Evolutionary conservation across 2,113 vertebrate species (phyloP).

Genomic region (Eclectus roratus): DNA sequence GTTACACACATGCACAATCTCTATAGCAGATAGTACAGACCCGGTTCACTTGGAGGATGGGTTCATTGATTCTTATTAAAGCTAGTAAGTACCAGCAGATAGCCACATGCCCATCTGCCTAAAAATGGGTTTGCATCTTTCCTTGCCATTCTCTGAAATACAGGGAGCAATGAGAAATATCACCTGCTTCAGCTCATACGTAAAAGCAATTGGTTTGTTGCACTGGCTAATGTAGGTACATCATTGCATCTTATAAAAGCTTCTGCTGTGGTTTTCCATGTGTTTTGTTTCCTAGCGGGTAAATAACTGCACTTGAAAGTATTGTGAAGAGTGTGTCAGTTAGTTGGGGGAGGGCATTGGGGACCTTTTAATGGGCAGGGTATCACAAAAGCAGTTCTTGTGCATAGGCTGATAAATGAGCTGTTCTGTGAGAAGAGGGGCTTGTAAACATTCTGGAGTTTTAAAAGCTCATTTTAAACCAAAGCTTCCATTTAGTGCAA

Average conservation of each 20-base stretch:
- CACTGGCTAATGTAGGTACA: not conserved
- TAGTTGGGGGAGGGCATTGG: not conserved
- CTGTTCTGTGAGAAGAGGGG: not conserved
- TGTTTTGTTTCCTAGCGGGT: not conserved
- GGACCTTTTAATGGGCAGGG: not conserved
- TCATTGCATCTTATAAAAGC: not conserved
- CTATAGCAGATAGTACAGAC: not conserved
- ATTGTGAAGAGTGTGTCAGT: not conserved
- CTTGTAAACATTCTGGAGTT: not conserved
- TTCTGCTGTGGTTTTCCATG: not conserved
- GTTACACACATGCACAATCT: accelerated
- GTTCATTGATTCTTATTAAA: not conserved
- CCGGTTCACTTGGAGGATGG: not conserved
- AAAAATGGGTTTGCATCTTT: not conserved
- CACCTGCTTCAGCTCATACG: not conserved
- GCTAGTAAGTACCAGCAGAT: not conserved
- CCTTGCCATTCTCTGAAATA: not conserved
- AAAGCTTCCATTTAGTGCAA: not conserved
- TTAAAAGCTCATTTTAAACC: not conserved
- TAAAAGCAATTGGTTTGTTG: accelerated
- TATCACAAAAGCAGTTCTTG: not conserved
- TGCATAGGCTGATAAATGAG: not conserved
- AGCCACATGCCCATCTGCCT: not conserved
- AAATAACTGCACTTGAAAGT: not conserved
- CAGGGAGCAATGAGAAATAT: not conserved